Percentiles rank a stretch among this genome's conserved stretches.
Conservation (phyloP, 2,888 invertebrate species). For the Coenonympha arcania region DNA sequence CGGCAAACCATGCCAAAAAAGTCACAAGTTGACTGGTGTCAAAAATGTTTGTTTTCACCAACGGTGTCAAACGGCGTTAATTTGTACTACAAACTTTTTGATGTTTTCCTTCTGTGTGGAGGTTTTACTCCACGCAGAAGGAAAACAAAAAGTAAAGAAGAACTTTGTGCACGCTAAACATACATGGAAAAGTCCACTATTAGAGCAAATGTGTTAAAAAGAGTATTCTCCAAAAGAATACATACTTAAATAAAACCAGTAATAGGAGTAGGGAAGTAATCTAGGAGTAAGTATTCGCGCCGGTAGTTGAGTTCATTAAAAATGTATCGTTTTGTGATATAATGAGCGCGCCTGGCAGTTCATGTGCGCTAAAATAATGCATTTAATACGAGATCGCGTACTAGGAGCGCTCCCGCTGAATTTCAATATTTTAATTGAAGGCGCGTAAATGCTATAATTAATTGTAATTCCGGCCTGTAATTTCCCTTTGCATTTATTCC, state of each 20-base stretch:
- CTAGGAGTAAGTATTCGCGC: constrained; percentile 29
- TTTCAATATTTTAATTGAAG: constrained; percentile 41
- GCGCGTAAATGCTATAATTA: constrained; percentile 21
- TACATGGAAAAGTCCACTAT: too few relatives aligned
- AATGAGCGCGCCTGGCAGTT: constrained; percentile 38
- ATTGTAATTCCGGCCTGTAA: constrained; percentile 19
- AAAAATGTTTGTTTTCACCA: too few relatives aligned
- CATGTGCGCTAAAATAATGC: constrained; percentile 34
- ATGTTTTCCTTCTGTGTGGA: too few relatives aligned
- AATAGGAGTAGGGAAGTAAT: constrained; percentile 34
- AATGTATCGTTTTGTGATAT: constrained; percentile 41
- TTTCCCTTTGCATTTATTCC: constrained; percentile 14
- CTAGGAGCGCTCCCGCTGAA: constrained; percentile 36
- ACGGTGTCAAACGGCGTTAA: too few relatives aligned
- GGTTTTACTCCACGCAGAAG: too few relatives aligned
- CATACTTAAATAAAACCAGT: constrained; percentile 1
- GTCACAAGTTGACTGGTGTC: too few relatives aligned
- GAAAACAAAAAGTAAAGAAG: too few relatives aligned
- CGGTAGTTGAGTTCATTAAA: constrained; percentile 37
- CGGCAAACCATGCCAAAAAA: too few relatives aligned
- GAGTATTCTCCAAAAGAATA: neutral
- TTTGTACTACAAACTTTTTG: too few relatives aligned
- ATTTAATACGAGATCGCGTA: constrained; percentile 35
- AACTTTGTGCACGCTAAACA: too few relatives aligned
- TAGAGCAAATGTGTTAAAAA: too few relatives aligned